Conservation (phyloP, 2,797 vertebrate species). For the Chloroceryle amazona region DNA sequence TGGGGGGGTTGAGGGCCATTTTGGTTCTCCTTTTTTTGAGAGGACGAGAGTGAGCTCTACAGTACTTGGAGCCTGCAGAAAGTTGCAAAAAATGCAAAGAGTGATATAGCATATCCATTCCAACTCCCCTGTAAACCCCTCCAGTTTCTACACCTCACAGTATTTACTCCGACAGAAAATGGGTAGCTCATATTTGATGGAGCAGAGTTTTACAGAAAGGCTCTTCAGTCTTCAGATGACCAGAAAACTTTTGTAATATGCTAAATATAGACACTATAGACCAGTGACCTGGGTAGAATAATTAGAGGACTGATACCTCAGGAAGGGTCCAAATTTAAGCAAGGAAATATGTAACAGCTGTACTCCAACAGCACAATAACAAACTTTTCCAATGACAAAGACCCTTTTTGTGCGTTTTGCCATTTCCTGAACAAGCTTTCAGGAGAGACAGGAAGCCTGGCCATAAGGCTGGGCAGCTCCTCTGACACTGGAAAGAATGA, state of each 20-base stretch:
- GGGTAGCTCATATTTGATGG: neutral
- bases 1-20: rapidly evolving
- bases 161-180: neutral
- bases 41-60: neutral
- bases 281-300: conserved; percentile 53
- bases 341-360: conserved; percentile 63
- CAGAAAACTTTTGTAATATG: neutral
- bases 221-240: neutral
- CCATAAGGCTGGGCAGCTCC: conserved; percentile 45
- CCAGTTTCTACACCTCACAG: neutral
- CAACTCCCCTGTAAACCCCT: neutral
- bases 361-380: conserved; percentile 60
- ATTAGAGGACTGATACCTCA: conserved; percentile 48
- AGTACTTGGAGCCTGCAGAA: neutral
- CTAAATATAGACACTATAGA: conserved; percentile 23
- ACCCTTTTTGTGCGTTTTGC: conserved; percentile 20
- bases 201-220: neutral
- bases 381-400: conserved; percentile 60
- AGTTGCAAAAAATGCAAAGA: neutral
- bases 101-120: neutral
- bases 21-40: neutral
- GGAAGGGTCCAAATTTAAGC: conserved; percentile 45
- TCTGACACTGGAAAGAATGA: conserved; percentile 59
- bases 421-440: conserved; percentile 51
- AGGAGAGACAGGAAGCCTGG: conserved; percentile 71